Evolutionary conservation across 2,797 vertebrate species (phyloP).

Genomic region (Kryptopterus vitreolus): DNA sequence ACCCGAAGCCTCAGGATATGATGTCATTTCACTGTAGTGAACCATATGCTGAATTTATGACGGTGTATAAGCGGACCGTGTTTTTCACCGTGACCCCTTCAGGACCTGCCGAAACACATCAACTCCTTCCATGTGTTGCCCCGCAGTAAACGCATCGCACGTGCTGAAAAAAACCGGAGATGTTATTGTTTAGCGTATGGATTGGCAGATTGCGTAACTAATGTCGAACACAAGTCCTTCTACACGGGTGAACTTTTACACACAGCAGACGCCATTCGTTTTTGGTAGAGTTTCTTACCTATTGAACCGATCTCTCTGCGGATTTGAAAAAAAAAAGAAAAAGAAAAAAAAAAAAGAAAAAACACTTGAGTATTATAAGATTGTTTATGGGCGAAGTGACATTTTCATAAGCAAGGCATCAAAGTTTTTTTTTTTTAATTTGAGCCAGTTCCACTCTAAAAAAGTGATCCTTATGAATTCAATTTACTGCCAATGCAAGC

Average conservation of each 20-base stretch:
- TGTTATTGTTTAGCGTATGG: constrained; percentile 46
- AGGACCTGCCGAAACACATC: constrained; percentile 24
- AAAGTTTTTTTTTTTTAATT: not conserved
- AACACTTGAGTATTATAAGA: not conserved
- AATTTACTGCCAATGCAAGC: not conserved
- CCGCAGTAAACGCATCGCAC: constrained; percentile 5
- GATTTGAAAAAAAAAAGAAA: not conserved
- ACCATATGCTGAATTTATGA: constrained; percentile 20
- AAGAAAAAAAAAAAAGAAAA: not conserved
- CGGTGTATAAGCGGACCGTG: not conserved
- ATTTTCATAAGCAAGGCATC: not conserved
- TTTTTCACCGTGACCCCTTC: constrained; percentile 1
- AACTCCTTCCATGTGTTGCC: not conserved
- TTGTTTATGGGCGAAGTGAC: not conserved
- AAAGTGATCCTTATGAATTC: not conserved
- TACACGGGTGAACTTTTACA: constrained; percentile 17
- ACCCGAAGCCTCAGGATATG: constrained; percentile 21
- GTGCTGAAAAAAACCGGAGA: constrained; percentile 9
- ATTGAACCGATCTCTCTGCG: not conserved
- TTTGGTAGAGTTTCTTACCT: not conserved
- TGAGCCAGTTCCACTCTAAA: not conserved
- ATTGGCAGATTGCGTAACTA: constrained; percentile 49
- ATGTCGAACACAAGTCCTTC: constrained; percentile 45
- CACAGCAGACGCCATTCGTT: not conserved
- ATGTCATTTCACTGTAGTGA: constrained; percentile 14